Evolutionary conservation across 2,797 vertebrate species (phyloP).

Genomic region (Australoheros facetus): DNA sequence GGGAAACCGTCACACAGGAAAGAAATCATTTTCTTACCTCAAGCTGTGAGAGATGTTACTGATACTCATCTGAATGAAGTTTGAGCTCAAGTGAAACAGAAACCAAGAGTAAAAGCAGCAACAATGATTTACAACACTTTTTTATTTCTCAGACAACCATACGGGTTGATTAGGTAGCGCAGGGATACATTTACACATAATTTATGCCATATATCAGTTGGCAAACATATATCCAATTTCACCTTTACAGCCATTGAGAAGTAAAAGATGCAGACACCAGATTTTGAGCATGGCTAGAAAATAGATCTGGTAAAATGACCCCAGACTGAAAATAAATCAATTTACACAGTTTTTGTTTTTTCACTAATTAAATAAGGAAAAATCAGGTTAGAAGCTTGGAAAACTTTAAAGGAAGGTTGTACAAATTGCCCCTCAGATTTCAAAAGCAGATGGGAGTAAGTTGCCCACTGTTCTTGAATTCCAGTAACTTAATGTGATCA

Average conservation of each 20-base stretch:
- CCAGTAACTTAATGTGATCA: conserved; percentile 29
- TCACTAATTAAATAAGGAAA: conserved; percentile 25
- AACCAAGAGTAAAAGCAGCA: neutral
- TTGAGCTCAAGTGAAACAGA: conserved; percentile 14
- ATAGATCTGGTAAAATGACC: conserved; percentile 8
- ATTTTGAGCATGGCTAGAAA: conserved; percentile 3
- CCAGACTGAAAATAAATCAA: conserved; percentile 16
- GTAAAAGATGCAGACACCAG: conserved; percentile 24
- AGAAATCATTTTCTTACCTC: neutral
- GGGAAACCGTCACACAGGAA: neutral
- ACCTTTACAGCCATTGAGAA: conserved; percentile 29
- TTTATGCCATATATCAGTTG: conserved; percentile 45
- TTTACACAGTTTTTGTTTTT: conserved; percentile 32
- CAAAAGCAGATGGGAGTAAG: conserved; percentile 23
- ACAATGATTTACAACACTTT: conserved; percentile 21
- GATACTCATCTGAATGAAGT: conserved; percentile 3
- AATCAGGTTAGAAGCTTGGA: neutral
- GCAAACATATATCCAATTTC: conserved; percentile 19
- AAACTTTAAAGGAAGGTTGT: conserved; percentile 8
- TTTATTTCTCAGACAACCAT: conserved; percentile 12
- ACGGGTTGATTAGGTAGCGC: conserved; percentile 1
- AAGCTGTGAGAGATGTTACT: neutral
- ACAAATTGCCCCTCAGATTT: conserved; percentile 33
- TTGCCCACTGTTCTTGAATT: conserved; percentile 25
- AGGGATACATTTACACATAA: conserved; percentile 38